Base-by-base conservation (phyloP, 1,140 invertebrate species). In the Dinoponera quadriceps region DNA sequence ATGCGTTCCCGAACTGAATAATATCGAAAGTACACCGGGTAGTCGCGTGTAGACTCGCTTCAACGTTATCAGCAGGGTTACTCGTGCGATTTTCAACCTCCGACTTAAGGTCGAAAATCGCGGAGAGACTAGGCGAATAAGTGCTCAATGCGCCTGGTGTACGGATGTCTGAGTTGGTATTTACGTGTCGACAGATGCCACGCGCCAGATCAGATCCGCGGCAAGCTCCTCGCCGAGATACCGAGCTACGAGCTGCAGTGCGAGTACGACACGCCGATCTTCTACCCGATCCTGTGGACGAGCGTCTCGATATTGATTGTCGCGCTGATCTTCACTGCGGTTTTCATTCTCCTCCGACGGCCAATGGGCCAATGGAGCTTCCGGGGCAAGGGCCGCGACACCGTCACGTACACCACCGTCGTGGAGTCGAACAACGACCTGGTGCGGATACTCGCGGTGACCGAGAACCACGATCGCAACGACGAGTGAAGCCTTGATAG, bases 321-420 rank as follows among this genome's bases (percentile, higher is more conserved):
- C 16, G 77, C 71, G 0, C 54, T 91, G 5, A 66, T 90, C 3
- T 14, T 91, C 4, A 73, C 83, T 0, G 71, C 44, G 27, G 62
- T 90, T n/a, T 88, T 92, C 65, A 89, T 93, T 29, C 59, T 93
- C 7, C 77, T 90, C n/a, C 91, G 85, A 77, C 91, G 83, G 71
- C 89, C 91, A 18, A 72, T 93, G 29, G 84, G 85, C 9, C 90
- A 92, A 22, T 94, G 93, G 92, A 81, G 85, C 11, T 88, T 92
- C 48, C 91, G 90, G 44, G 89, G 89, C 60, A 90, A 88, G 22
- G 88, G 89, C 14, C 81, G 87, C 33, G 92, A 94, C 65, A 93
- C 93, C 5, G 92, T 94, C 55, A 91, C 90, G 22, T 94, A 94
- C 73, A 93, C 90, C 66, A 94, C 94, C 81, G 93, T 94, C 20